Evolutionary conservation across 1,140 invertebrate genomes (phyloP).

Genomic region (Nebria ingens): DNA sequence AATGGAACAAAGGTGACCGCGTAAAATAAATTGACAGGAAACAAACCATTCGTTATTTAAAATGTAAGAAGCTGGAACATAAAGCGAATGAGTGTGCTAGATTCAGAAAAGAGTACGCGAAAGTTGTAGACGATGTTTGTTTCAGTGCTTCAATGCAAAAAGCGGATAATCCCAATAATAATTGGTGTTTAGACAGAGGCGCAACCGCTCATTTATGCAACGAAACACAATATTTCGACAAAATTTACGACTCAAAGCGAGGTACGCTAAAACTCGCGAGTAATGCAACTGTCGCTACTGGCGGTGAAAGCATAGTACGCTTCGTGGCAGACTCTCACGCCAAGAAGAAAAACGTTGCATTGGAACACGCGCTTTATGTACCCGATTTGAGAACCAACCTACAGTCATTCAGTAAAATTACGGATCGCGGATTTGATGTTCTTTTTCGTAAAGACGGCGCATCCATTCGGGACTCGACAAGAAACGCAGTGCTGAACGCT

Average conservation of each 20-base stretch:
- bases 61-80: slow-evolving; percentile 11
- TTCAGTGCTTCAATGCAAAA: neutral
- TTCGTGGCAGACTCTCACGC: neutral
- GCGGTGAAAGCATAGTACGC: too few relatives aligned
- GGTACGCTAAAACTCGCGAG: too few relatives aligned
- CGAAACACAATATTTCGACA: neutral
- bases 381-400: slow-evolving; percentile 5
- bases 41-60: neutral
- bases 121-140: neutral
- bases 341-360: neutral
- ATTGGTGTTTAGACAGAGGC: slow-evolving; percentile 15
- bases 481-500: neutral
- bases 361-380: slow-evolving; percentile 13
- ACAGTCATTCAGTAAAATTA: slow-evolving; percentile 11
- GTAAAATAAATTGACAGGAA: neutral
- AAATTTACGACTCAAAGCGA: neutral
- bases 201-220: slow-evolving; percentile 14
- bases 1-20: neutral
- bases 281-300: too few relatives aligned
- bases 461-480: neutral
- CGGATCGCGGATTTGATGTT: slow-evolving; percentile 3
- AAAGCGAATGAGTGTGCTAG: slow-evolving; percentile 1
- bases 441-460: slow-evolving; percentile 1
- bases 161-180: neutral
- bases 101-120: neutral